Conservation (phyloP, 1,140 invertebrate species). For the Bombus pascuorum region DNA sequence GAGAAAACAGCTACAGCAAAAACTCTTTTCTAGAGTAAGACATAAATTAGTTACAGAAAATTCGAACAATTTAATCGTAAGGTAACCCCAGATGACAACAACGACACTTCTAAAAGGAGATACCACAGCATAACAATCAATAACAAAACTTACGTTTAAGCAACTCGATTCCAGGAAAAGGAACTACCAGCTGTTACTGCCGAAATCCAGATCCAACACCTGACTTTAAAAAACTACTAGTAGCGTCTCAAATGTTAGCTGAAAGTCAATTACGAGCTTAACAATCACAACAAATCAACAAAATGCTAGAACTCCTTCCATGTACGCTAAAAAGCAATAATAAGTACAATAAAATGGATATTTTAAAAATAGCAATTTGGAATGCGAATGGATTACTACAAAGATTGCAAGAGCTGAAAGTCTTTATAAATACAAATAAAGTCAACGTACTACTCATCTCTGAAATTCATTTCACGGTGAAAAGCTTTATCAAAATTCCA, state of each 20-base stretch:
- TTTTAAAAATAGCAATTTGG: too few relatives aligned
- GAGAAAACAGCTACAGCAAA: background rate
- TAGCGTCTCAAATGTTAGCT: background rate
- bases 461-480: background rate
- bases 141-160: too few relatives aligned
- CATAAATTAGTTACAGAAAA: background rate
- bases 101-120: background rate
- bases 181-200: background rate
- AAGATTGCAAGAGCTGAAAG: background rate
- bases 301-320: background rate
- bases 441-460: background rate
- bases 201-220: background rate
- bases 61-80: background rate
- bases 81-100: background rate
- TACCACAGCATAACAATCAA: too few relatives aligned
- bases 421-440: background rate
- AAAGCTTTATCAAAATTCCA: background rate
- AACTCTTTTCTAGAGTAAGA: background rate
- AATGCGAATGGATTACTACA: background rate
- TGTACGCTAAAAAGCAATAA: background rate
- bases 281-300: background rate
- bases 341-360: too few relatives aligned
- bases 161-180: too few relatives aligned
- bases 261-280: background rate
- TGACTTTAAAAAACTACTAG: background rate